Base-by-base conservation (phyloP, 2,113 vertebrate species). In the Centropristis striata region DNA sequence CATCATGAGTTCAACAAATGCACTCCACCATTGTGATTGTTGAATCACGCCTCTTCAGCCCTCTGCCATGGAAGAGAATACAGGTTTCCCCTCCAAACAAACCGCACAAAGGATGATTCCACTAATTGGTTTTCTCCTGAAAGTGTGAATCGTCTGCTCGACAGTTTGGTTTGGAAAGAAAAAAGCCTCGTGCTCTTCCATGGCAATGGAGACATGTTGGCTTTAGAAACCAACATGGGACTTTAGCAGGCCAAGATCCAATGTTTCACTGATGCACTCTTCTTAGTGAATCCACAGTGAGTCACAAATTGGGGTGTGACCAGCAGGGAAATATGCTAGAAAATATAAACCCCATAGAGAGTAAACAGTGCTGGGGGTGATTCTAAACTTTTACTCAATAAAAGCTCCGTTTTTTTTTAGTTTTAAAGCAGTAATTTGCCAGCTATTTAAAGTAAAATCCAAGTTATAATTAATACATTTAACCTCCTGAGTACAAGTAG, bases 71-170 rank as follows among this genome's bases (percentile, higher is more conserved):
- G 12, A 53, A 0, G 37, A 60, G 12, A 13, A 0, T 1, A 16
- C 9, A 59, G 46, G 18, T 47, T 54, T 51, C 47, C 46, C 27
- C 12, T 71, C 59, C 21, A 83, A 46, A 39, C 37, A 55, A 59
- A 20, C 28, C 27, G 42, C 1, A 42, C 66, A 39, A 37, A 32
- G 44, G 18, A 25, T 55, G 12, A 54, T 53, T 39, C 15, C 28
- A 18, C 41, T 44, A 44, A 72, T 71, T 68, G 27, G 49, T 41
- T 82, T 21, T 21, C 46, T 66, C 28, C 44, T 37, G 37, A 60
- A 77, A 73, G 67, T 74, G 74, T 27, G 54, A 55, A 74, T 78
- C 61, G 7, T 50, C 23, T 66, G 28, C 66, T 50, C 16, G 25
- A 61, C 60, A 37, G 55, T 68, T 58, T 20, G 57, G n/a, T 47